These are phyloP conservation scores for Vireo griseus DNA, from an alignment of 2,797 vertebrate genomes.

Conservation along the genomic window DNA sequence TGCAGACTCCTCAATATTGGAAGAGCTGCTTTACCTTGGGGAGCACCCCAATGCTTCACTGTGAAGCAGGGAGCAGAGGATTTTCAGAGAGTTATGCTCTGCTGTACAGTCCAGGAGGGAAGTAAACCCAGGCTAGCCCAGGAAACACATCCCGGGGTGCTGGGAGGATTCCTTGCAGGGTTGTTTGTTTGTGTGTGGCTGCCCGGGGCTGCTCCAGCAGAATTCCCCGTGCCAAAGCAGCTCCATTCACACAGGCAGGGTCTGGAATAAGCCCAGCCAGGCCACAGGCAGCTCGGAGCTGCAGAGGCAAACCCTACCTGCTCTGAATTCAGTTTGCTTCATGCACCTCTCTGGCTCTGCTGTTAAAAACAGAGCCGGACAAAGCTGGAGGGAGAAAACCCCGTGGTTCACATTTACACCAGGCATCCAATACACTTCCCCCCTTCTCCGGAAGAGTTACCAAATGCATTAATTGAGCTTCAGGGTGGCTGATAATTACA, in stretches of 20 bases:
- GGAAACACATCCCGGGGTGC: not conserved
- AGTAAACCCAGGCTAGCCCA: not conserved
- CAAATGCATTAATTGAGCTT: not conserved
- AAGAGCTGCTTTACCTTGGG: not conserved
- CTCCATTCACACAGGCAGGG: not conserved
- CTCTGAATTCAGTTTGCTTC: not conserved
- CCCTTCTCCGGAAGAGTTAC: not conserved
- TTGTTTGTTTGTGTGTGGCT: not conserved
- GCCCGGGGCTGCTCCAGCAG: not conserved
- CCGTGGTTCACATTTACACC: fast-evolving
- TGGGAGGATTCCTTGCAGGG: not conserved
- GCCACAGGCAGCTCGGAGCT: fast-evolving
- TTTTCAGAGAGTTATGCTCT: not conserved
- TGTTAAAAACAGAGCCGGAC: not conserved
- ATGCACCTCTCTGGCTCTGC: fast-evolving
- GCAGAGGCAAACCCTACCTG: not conserved
- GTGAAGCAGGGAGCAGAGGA: not conserved
- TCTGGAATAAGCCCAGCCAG: not conserved
- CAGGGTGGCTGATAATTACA: not conserved
- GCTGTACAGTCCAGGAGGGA: not conserved
- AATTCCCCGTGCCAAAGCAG: not conserved
- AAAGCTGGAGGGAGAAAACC: not conserved
- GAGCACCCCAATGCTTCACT: not conserved
- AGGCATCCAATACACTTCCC: not conserved
- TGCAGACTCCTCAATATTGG: not conserved